These are phyloP conservation scores for Larimichthys polyactis DNA, from an alignment of 2,113 vertebrate species.

Conservation along the genomic window DNA sequence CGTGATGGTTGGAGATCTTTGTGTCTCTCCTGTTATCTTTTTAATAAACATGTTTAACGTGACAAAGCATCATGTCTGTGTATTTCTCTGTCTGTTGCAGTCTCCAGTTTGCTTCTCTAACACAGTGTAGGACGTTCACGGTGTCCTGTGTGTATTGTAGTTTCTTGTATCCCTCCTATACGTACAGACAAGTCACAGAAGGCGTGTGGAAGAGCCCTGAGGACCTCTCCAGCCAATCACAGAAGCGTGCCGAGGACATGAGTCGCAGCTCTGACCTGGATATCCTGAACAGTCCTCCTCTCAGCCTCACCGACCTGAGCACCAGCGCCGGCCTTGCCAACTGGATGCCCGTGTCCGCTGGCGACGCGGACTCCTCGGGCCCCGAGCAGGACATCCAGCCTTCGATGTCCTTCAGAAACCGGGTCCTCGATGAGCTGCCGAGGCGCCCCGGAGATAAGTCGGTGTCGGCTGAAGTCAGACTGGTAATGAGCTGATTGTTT, in stretches of 20 bases:
- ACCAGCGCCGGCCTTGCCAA: slow-evolving; percentile 72
- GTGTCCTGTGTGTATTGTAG: slow-evolving; percentile 63
- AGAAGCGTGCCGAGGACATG: slow-evolving; percentile 88
- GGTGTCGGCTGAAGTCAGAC: slow-evolving; percentile 91
- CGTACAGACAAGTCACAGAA: slow-evolving; percentile 90
- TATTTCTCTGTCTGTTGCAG: neutral
- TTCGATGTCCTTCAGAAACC: slow-evolving; percentile 80
- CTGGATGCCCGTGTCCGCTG: slow-evolving; percentile 74
- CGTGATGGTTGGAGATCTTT: neutral
- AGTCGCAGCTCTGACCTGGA: slow-evolving; percentile 89
- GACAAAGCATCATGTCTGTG: neutral
- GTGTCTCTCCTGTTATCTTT: neutral
- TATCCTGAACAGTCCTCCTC: slow-evolving; percentile 90
- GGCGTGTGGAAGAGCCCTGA: slow-evolving; percentile 88
- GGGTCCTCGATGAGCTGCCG: slow-evolving; percentile 86
- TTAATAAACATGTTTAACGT: neutral
- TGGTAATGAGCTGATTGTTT: slow-evolving; percentile 72
- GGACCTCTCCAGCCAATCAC: slow-evolving; percentile 85
- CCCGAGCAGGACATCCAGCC: slow-evolving; percentile 82
- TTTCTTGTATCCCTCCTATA: slow-evolving; percentile 51
- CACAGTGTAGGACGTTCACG: slow-evolving; percentile 21
- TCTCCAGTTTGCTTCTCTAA: neutral
- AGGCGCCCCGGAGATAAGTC: slow-evolving; percentile 90
- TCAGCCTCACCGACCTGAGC: slow-evolving; percentile 88
- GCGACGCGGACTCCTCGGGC: slow-evolving; percentile 62